phyloP scores from a whole-genome alignment of 2,888 invertebrate genomes.

The Conomelus anceps region DNA sequence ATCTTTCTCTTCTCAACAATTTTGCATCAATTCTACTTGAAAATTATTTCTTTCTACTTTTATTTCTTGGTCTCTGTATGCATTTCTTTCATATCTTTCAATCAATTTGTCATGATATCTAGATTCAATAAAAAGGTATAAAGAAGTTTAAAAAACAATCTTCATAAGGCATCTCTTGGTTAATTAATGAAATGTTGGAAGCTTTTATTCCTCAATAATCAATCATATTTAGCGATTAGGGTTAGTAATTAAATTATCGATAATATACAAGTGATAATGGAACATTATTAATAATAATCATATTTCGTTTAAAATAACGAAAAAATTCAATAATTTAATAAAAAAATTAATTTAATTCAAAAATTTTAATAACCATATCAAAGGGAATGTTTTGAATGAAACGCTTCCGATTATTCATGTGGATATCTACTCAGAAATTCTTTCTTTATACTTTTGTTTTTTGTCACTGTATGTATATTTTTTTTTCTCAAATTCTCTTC shows the following conservation, averaged over 20 bases:
- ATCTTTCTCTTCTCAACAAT: too few species aligned
- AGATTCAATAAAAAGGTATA: not conserved
- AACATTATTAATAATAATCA: not conserved
- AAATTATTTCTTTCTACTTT: too few species aligned
- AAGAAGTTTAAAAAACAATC: not conserved
- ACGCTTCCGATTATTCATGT: not conserved
- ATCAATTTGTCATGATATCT: too few species aligned
- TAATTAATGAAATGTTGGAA: not conserved
- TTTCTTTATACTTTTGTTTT: too few species aligned
- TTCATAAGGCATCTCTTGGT: not conserved
- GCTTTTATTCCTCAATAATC: not conserved
- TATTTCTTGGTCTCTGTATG: too few species aligned
- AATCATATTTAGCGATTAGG: not conserved
- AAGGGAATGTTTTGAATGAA: not conserved
- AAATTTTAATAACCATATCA: not conserved
- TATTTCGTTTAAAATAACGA: not conserved
- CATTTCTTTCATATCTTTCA: too few species aligned
- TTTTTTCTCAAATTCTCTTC: too few species aligned
- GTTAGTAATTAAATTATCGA: not conserved
- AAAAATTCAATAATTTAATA: too few species aligned
- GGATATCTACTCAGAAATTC: too few species aligned
- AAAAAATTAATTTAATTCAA: not conserved
- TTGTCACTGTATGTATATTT: too few species aligned
- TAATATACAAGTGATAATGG: not conserved
- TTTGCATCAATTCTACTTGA: too few species aligned